These are phyloP conservation scores for Drosophila ananassae DNA, from an alignment of 1,140 invertebrate species.

Conservation along the genomic window DNA sequence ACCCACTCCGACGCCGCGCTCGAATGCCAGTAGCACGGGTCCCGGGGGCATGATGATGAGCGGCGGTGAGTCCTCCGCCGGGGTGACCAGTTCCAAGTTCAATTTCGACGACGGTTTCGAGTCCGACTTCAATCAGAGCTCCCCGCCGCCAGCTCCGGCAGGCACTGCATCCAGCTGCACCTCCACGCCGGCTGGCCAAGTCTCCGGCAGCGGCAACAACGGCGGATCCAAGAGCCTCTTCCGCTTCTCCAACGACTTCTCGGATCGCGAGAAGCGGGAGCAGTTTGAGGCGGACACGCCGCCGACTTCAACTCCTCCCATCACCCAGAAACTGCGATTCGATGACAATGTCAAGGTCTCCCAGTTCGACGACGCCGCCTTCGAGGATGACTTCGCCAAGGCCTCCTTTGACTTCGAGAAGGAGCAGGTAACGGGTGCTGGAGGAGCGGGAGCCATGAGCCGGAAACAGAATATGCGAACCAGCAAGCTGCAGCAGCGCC, in stretches of 20 bases:
- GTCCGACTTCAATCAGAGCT: slow-evolving; percentile 83
- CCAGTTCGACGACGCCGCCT: slow-evolving; percentile 82
- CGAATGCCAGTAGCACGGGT: slow-evolving; percentile 72
- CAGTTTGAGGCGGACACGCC: slow-evolving; percentile 60
- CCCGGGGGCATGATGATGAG: slow-evolving; percentile 55
- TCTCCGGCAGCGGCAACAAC: slow-evolving; percentile 41
- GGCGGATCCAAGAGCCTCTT: slow-evolving; percentile 75
- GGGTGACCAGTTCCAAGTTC: slow-evolving; percentile 64
- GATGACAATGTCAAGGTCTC: slow-evolving; percentile 83
- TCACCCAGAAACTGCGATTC: slow-evolving; percentile 80
- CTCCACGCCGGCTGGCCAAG: slow-evolving; percentile 67
- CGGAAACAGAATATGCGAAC: slow-evolving; percentile 73
- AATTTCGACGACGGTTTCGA: slow-evolving; percentile 83
- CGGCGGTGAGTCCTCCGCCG: slow-evolving; percentile 62
- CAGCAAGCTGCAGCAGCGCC: slow-evolving; percentile 71
- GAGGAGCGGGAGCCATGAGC: slow-evolving; percentile 39
- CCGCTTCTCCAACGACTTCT: slow-evolving; percentile 86
- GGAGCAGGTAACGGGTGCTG: slow-evolving; percentile 53
- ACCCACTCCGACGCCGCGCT: slow-evolving; percentile 72
- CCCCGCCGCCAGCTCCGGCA: slow-evolving; percentile 74
- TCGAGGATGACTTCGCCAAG: slow-evolving; percentile 83
- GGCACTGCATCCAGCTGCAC: slow-evolving; percentile 80
- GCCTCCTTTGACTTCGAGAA: slow-evolving; percentile 82
- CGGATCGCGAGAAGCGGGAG: slow-evolving; percentile 84
- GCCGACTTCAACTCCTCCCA: slow-evolving; percentile 60